Evolutionary conservation across 2,797 vertebrate genomes (phyloP).

Genomic region (Todus mexicanus): DNA sequence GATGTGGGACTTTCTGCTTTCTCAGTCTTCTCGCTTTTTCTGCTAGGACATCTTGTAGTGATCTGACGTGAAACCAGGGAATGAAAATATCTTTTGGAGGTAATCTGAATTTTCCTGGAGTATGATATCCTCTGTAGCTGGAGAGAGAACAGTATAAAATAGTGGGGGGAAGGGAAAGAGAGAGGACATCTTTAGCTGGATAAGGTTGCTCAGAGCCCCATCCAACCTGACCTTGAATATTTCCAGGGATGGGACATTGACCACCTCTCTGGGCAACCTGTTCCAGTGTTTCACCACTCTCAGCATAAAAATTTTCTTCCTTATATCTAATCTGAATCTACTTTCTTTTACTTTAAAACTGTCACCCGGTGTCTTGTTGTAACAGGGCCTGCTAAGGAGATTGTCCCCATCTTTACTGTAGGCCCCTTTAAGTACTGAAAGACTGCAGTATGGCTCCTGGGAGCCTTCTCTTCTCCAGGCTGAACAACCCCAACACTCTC

Average conservation of each 20-base stretch:
- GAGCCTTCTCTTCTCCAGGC: neutral
- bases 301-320: neutral
- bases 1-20: neutral
- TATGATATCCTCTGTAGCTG: neutral
- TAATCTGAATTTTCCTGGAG: neutral
- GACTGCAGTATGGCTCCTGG: accelerated
- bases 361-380: neutral
- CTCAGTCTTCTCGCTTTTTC: neutral
- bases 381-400: neutral
- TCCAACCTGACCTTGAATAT: neutral
- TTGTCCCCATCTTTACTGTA: neutral
- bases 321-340: neutral
- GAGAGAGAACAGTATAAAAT: neutral
- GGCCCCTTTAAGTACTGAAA: neutral
- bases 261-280: no score
- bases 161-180: no score
- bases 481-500: no score
- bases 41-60: neutral
- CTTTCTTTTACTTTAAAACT: neutral
- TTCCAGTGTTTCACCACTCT: no score
- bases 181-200: neutral
- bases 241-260: no score
- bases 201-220: neutral
- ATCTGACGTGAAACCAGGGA: neutral
- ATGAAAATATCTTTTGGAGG: neutral